phyloP scores from a whole-genome alignment of 2,797 vertebrate species.

The Scolopax bukidnonensis region DNA sequence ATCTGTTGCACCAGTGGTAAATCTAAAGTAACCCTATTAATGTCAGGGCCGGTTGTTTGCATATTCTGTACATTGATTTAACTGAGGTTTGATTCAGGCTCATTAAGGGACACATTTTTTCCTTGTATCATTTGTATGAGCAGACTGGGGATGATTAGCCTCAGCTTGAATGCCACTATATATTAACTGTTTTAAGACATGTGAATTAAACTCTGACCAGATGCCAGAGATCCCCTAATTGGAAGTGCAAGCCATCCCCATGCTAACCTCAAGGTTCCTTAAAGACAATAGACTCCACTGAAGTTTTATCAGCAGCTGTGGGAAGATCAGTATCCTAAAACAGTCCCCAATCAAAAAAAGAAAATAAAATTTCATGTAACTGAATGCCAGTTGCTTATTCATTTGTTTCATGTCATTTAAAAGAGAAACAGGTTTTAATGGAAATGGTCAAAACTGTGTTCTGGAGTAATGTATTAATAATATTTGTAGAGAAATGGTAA shows the following conservation, averaged over 20 bases:
- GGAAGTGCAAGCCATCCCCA: not conserved
- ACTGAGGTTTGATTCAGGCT: slow-evolving; percentile 25
- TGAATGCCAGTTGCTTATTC: not conserved
- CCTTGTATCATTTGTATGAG: not conserved
- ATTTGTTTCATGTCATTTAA: not conserved
- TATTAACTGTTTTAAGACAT: slow-evolving; percentile 13
- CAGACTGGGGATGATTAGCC: slow-evolving; percentile 29
- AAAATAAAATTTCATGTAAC: not conserved
- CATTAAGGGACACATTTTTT: slow-evolving; percentile 29
- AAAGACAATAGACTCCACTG: not conserved
- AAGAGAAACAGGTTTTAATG: not conserved
- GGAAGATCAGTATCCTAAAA: not conserved
- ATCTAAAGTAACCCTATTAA: slow-evolving; percentile 12
- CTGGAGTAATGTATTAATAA: not conserved
- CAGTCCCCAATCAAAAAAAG: not conserved
- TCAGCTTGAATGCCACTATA: slow-evolving; percentile 11
- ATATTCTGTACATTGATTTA: slow-evolving; percentile 13
- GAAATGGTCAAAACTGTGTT: not conserved
- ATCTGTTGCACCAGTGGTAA: not conserved
- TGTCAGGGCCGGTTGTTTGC: not conserved
- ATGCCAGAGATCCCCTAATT: not conserved
- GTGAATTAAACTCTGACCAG: slow-evolving; percentile 28
- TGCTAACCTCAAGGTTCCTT: not conserved
- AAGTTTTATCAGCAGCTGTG: not conserved
- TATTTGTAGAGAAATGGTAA: not conserved